phyloP scores from a whole-genome alignment of 2,113 vertebrate species.

The Eurypyga helias region DNA sequence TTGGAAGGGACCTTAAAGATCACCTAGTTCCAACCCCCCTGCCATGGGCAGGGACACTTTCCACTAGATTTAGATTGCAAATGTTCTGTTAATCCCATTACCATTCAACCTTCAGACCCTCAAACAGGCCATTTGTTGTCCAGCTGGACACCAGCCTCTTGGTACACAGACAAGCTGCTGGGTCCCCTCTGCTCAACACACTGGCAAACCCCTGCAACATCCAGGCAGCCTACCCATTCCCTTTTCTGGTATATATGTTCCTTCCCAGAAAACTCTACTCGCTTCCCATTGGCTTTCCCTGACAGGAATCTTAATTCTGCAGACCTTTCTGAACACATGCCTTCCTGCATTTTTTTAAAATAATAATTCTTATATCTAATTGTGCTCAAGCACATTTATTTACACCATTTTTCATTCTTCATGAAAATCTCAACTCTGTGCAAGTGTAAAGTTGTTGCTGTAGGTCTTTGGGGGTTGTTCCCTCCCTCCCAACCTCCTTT shows the following conservation, averaged over 20 bases:
- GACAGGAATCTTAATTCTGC: neutral
- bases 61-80: neutral
- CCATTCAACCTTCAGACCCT: neutral
- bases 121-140: neutral
- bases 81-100: neutral
- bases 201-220: neutral
- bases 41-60: too few species aligned
- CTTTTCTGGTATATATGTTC: neutral
- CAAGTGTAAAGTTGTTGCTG: neutral
- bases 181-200: accelerated
- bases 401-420: neutral
- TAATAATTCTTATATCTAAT: neutral
- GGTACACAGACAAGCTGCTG: accelerated
- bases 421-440: neutral
- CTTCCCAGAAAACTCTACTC: neutral
- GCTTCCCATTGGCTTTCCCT: neutral
- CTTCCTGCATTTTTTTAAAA: neutral
- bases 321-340: neutral
- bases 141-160: neutral
- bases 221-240: neutral
- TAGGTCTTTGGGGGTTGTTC: neutral
- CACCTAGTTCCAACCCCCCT: too few species aligned
- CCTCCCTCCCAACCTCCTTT: neutral
- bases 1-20: too few species aligned
- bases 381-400: neutral